A percentile compares a stretch with the other conserved stretches of the same genome.
phyloP scores from a whole-genome alignment of 1,140 invertebrate species.

The Euura saliciscinereae region DNA sequence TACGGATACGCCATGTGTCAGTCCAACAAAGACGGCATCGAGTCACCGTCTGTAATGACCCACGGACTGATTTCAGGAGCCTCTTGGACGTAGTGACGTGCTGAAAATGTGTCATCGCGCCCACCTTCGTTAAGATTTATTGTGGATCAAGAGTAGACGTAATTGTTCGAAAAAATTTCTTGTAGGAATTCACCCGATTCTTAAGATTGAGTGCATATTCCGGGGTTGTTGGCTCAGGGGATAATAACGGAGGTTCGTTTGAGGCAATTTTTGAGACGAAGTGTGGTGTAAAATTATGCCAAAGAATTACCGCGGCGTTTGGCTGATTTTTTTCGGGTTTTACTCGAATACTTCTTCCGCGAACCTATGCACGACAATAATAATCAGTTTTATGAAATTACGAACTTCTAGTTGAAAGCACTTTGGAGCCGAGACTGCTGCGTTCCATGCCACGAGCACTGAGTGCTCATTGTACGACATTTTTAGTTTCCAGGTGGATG shows the following conservation, averaged over 20 bases:
- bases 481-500: slow-evolving; percentile 5
- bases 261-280: not conserved
- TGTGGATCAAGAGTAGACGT: too few species aligned
- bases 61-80: not conserved
- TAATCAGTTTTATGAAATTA: slow-evolving; percentile 8
- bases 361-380: not conserved
- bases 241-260: too few species aligned
- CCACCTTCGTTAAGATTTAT: not conserved
- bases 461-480: slow-evolving; percentile 7
- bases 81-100: not conserved
- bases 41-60: slow-evolving; percentile 5
- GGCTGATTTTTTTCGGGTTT: not conserved
- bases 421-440: not conserved
- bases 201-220: too few species aligned
- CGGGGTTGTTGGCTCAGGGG: too few species aligned
- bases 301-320: not conserved
- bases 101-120: not conserved
- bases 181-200: too few species aligned
- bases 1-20: not conserved
- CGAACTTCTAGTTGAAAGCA: slow-evolving; percentile 5
- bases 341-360: not conserved
- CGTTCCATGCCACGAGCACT: slow-evolving; percentile 2
- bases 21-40: not conserved
- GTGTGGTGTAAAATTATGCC: not conserved
- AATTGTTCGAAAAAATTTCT: too few species aligned